Evolutionary conservation across 2,797 vertebrate species (phyloP), one percentile per base, ranked within the genome.

Genomic region (Phylloscopus collybita): DNA sequence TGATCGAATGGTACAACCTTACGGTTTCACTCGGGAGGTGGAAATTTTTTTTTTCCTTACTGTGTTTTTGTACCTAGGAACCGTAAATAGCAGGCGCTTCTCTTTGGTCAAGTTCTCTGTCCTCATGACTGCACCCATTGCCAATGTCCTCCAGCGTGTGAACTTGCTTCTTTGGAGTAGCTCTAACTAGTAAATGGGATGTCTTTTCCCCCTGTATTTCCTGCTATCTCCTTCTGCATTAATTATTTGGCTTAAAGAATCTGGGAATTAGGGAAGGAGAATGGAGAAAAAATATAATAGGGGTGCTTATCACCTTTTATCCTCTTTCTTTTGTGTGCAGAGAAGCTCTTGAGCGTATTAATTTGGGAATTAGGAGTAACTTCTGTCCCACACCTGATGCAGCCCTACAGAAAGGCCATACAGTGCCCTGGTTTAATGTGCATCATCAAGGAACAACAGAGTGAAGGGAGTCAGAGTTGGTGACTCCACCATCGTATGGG

Each of bases 1-100:
- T 67, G 57, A 93, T 27, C 30, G 16, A 91, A 80, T 80, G 67
- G 90, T 88, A 75, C 88, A 93, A 67, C 91, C 70, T 82, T 91
- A 79, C 13, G 5, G 53, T 65, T 93, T 94, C 64, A 71, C 60
- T 92, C 40, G 20, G 73, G 78, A 93, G 86, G 23, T 84, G 56
- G 70, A 73, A 50, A 2, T 80, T 34, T 71, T 65, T 69, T 82
- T 94, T 42, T 34, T 34, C 34, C 62, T 44, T 71, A 9, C 69
- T 38, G 27, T 47, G 14, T 71, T 94, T 95, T 84, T 90, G 23
- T 96, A 25, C 74, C 65, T 84, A 29, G 4, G 71, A 60, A 49
- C 56, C 71, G 56, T 94, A 88, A 88, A 86, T 65, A 80, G 34
- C 60, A 76, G 29, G 30, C 0, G 0, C 49, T 86, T 88, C 64